phyloP scores from a whole-genome alignment of 2,888 invertebrate genomes.

The Zelleria hepariella region DNA sequence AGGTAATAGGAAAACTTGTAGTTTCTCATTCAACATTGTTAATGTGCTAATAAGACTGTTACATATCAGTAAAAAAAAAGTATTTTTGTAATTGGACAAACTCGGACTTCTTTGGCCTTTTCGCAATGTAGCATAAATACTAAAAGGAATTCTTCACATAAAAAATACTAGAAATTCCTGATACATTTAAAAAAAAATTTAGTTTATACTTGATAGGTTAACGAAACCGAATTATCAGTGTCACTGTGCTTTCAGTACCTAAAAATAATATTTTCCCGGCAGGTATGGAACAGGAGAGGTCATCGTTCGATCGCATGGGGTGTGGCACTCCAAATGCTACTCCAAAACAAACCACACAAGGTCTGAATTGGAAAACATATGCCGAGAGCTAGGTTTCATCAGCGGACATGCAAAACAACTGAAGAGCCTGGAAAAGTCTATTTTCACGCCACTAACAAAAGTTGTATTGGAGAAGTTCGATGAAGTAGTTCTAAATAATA shows the following conservation, averaged over 20 bases:
- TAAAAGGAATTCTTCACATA: no score
- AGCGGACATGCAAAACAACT: slow-evolving; percentile 66
- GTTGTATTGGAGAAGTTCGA: slow-evolving; percentile 43
- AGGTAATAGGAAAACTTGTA: no score
- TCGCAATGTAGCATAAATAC: no score
- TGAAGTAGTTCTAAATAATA: slow-evolving; percentile 49
- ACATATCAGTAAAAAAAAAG: no score
- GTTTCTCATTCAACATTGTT: no score
- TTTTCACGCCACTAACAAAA: slow-evolving; percentile 34
- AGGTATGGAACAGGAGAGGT: slow-evolving; percentile 77
- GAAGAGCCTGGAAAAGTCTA: slow-evolving; percentile 24
- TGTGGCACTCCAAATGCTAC: slow-evolving; percentile 82
- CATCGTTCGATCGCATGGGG: slow-evolving; percentile 74
- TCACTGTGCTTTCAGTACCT: background rate
- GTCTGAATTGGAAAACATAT: slow-evolving; percentile 71
- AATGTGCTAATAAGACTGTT: no score
- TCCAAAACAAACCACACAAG: slow-evolving; percentile 64
- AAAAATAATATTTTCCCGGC: slow-evolving; percentile 20
- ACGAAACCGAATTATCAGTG: no score
- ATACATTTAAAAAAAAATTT: no score
- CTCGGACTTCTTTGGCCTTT: no score
- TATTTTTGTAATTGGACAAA: no score
- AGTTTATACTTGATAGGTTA: no score
- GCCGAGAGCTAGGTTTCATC: slow-evolving; percentile 73
- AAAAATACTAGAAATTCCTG: no score